A percentile compares a stretch with the other conserved stretches of the same genome.
phyloP scores from a whole-genome alignment of 2,797 vertebrate species.

The Acestrorhynchus altus region DNA sequence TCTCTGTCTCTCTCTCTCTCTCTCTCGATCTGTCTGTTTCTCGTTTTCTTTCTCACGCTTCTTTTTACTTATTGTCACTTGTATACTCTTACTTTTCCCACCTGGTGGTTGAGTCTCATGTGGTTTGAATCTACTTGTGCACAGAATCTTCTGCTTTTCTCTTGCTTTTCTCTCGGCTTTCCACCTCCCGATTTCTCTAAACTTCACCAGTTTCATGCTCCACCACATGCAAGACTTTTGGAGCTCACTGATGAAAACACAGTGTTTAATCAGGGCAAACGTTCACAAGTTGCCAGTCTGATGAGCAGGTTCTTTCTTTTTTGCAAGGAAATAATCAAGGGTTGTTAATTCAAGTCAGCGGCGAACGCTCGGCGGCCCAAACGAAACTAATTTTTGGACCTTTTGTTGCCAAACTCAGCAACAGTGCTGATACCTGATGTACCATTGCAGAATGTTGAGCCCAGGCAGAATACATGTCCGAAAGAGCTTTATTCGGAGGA shows the following conservation, averaged over 20 bases:
- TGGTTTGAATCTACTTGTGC: too few species aligned
- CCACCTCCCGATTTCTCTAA: neutral
- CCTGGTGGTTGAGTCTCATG: too few species aligned
- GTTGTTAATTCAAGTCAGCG: constrained; percentile 24
- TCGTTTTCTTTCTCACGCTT: neutral
- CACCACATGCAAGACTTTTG: constrained; percentile 8
- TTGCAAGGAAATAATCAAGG: constrained; percentile 14
- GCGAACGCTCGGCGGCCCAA: constrained; percentile 35
- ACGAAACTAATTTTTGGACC: constrained; percentile 41
- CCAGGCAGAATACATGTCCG: too few species aligned
- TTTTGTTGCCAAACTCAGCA: constrained; percentile 1
- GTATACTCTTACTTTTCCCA: neutral
- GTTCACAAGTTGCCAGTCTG: constrained; percentile 34
- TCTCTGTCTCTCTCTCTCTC: neutral
- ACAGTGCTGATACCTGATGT: neutral
- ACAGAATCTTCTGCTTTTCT: too few species aligned
- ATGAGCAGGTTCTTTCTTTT: constrained; percentile 21
- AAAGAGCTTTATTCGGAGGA: too few species aligned
- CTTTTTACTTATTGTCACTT: too few species aligned
- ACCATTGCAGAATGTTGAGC: too few species aligned
- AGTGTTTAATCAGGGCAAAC: constrained; percentile 25
- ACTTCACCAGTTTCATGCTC: neutral
- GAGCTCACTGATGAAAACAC: constrained; percentile 24
- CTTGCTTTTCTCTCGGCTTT: neutral
- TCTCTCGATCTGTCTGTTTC: neutral